Percentiles rank a stretch among this genome's conserved stretches.
Evolutionary conservation across 2,888 invertebrate species (phyloP).

Genomic region (Hirudinaria manillensis): DNA sequence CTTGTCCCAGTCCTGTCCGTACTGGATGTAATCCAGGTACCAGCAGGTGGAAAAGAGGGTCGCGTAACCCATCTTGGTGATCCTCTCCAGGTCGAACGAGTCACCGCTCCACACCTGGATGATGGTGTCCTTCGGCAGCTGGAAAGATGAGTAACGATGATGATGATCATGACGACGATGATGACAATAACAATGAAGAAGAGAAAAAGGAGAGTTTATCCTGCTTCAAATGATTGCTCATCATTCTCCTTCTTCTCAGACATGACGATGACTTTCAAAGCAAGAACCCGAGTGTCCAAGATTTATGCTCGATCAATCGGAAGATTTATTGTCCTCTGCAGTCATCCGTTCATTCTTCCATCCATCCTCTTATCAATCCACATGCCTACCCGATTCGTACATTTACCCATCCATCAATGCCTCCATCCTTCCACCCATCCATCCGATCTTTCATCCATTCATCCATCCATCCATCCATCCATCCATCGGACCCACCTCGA

Average conservation of each 20-base stretch:
- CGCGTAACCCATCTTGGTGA: constrained; percentile 63
- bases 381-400: neutral
- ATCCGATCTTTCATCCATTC: neutral
- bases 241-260: too few species aligned
- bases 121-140: constrained; percentile 60
- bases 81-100: constrained; percentile 42
- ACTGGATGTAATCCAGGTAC: constrained; percentile 73
- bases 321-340: too few species aligned
- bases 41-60: constrained; percentile 73
- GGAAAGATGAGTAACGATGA: neutral
- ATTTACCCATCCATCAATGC: neutral
- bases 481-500: constrained; percentile 45
- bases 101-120: constrained; percentile 74
- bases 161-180: neutral
- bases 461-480: neutral
- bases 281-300: too few species aligned
- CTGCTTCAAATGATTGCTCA: too few species aligned
- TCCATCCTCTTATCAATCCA: neutral
- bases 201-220: too few species aligned
- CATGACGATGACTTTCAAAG: too few species aligned
- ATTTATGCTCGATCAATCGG: too few species aligned
- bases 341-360: neutral
- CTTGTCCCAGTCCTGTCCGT: constrained; percentile 55
- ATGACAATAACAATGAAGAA: too few species aligned
- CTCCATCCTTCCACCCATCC: neutral